Evolutionary conservation across 2,888 invertebrate genomes (phyloP).

Genomic region (Herminia tarsipennalis): DNA sequence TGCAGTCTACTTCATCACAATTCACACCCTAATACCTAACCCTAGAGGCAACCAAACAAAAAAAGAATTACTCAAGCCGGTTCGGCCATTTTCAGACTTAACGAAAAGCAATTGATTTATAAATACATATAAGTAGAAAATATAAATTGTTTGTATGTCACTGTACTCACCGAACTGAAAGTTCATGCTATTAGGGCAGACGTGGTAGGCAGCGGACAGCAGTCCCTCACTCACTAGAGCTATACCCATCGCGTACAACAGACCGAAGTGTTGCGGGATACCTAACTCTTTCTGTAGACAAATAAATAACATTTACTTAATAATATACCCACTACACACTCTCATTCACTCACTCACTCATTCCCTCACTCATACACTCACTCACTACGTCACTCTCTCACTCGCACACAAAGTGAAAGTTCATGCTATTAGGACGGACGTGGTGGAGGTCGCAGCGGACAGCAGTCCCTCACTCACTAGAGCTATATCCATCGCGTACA

Average conservation of each 20-base stretch:
- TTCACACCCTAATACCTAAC: too few species aligned
- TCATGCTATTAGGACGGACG: conserved; percentile 94
- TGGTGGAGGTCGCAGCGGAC: conserved; percentile 97
- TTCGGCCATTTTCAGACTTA: too few species aligned
- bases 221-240: conserved; percentile 95
- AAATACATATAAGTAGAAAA: too few species aligned
- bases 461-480: conserved; percentile 95
- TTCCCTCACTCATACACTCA: too few species aligned
- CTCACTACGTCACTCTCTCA: too few species aligned
- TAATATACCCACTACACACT: not conserved
- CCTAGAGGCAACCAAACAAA: too few species aligned
- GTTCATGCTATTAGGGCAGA: conserved; percentile 95
- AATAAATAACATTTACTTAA: not conserved
- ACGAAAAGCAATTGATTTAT: too few species aligned
- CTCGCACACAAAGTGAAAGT: conserved; percentile 97
- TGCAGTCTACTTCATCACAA: too few species aligned
- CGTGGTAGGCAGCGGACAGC: conserved; percentile 95
- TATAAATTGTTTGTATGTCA: not conserved
- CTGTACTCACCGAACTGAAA: conserved; percentile 92
- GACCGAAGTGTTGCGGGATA: conserved; percentile 93
- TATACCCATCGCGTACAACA: conserved; percentile 95
- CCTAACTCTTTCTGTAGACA: conserved; percentile 85
- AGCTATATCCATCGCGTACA: conserved; percentile 95
- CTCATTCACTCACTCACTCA: too few species aligned
- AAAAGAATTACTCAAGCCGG: too few species aligned